Conservation (phyloP, 2,113 vertebrate genomes). For the Clinocottus analis region DNA sequence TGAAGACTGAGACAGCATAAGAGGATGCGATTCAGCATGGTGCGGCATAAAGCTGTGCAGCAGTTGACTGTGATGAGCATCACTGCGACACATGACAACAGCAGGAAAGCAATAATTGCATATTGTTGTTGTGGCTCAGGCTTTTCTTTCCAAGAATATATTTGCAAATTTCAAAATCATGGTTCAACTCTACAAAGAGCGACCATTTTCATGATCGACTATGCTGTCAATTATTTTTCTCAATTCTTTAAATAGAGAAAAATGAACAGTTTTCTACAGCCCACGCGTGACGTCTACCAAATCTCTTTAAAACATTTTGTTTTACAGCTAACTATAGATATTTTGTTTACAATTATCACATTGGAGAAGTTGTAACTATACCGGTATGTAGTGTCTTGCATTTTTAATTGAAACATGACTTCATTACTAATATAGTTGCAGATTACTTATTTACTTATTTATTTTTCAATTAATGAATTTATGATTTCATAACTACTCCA, state of each 20-base stretch:
- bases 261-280: not conserved
- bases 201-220: not conserved
- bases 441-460: not conserved
- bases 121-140: not conserved
- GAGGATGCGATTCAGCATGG: constrained; percentile 39
- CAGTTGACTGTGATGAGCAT: not conserved
- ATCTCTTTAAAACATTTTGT: not conserved
- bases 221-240: not conserved
- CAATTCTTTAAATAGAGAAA: not conserved
- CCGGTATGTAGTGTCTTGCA: not conserved
- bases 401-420: not conserved
- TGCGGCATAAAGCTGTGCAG: constrained; percentile 3
- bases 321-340: not conserved
- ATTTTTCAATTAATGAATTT: not conserved
- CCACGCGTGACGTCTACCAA: not conserved
- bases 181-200: not conserved
- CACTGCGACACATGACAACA: not conserved
- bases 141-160: not conserved
- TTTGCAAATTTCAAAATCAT: not conserved
- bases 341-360: not conserved
- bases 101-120: not conserved
- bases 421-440: not conserved
- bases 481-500: not conserved
- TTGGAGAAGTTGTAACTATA: not conserved
- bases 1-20: constrained; percentile 21